These are phyloP conservation scores for Maniola hyperantus DNA, from an alignment of 2,888 invertebrate species.

Conservation along the genomic window DNA sequence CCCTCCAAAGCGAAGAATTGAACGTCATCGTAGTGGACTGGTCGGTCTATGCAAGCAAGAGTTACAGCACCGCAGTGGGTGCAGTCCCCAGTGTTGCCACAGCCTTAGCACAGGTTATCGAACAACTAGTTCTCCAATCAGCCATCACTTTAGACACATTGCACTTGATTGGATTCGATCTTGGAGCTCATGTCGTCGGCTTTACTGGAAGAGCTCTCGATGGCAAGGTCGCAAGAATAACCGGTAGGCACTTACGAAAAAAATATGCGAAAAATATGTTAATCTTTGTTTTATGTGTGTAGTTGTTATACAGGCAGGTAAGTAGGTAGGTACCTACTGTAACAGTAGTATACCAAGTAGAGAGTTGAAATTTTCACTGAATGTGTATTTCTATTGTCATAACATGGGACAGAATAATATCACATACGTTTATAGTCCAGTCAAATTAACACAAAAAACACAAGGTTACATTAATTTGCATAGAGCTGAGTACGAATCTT, in stretches of 20 bases:
- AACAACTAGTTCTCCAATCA: constrained; percentile 31
- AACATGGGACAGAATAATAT: too few species aligned
- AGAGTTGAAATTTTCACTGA: too few species aligned
- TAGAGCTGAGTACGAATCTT: too few species aligned
- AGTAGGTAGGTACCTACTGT: too few species aligned
- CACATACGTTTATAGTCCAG: too few species aligned
- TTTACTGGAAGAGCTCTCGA: constrained; percentile 48
- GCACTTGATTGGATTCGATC: constrained; percentile 61
- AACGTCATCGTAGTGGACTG: constrained; percentile 63
- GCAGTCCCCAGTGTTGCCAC: constrained; percentile 51
- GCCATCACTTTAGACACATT: constrained; percentile 40
- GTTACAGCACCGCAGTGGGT: constrained; percentile 49
- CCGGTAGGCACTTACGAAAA: constrained; percentile 56
- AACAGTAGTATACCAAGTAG: too few species aligned
- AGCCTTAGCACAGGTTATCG: constrained; percentile 46
- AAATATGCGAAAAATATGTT: neutral
- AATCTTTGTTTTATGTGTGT: too few species aligned
- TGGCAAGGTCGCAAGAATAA: constrained; percentile 54
- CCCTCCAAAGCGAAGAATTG: constrained; percentile 43
- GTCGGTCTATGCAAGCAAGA: constrained; percentile 49
- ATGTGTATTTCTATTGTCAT: too few species aligned
- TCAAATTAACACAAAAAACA: too few species aligned
- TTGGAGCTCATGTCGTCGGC: constrained; percentile 64
- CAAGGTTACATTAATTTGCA: too few species aligned
- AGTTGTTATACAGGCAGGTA: too few species aligned